Evolutionary conservation across 1,140 invertebrate species (phyloP), one percentile per base, ranked within the genome.

Genomic region (honey bee (Apis mellifera)): DNA sequence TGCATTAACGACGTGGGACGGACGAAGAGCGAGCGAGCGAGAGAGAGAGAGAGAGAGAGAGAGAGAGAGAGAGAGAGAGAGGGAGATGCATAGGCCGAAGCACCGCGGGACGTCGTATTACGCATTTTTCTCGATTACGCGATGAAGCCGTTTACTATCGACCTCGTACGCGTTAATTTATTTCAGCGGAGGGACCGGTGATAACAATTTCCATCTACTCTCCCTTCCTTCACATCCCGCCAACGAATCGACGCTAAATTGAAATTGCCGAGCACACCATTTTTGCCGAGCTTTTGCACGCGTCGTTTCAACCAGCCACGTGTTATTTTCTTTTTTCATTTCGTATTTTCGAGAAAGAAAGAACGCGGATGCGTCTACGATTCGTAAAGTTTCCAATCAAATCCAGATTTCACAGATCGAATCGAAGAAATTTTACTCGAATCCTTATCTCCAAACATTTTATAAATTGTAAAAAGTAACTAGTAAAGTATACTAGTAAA

Each of bases 101-200:
- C 78, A 76, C 59, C 57, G 62, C 66, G 57, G 73, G 79, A 83
- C 80, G 65, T 78, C 54, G 84, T 78, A 82, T 86, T 73, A 80
- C 52, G 60, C 57, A 86, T 90, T 90, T 86, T 89, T 85, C 75
- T 52, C 81, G 84, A 89, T 83, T 86, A 87, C 79, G 19, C 72
- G 75, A 82, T 65, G 81, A 78, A 82, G 66, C 50, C n/a, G 75
- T 82, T 82, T 78, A 15, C 74, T 57, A 42, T 55, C 55, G 74
- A 55, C 66, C 50, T 70, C 66, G n/a, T 77, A 60, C 75, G 75
- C 75, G 75, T 82, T 78, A 82, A 77, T 82, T 82, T 77, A 82
- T 82, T 82, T 59, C 75, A 48, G 23, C 26, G 48, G 60, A 68
- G 75, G 21, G 11, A 57, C 17, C 81, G 66, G 68, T 78, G 66